Conservation (phyloP, 2,888 invertebrate species). For the Andrena bucephala region DNA sequence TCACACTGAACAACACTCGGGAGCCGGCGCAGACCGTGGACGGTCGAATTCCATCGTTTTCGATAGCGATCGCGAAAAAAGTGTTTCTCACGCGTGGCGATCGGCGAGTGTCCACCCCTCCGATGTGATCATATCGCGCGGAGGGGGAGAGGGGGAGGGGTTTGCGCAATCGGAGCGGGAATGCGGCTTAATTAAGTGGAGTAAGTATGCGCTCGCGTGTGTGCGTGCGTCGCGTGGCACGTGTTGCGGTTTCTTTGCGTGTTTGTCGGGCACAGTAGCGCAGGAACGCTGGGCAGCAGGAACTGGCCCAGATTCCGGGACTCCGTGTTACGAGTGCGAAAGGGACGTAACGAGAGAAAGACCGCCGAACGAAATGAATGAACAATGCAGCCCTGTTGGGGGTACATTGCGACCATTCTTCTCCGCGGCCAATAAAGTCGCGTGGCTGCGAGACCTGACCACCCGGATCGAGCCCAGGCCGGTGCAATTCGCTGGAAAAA, state of each 20-base stretch:
- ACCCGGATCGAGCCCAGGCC: neutral
- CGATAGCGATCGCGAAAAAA: constrained; percentile 47
- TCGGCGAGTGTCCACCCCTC: constrained; percentile 9
- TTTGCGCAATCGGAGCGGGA: constrained; percentile 49
- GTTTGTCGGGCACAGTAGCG: constrained; percentile 43
- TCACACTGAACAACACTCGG: neutral
- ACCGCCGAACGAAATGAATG: constrained; percentile 39
- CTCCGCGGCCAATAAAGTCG: constrained; percentile 1
- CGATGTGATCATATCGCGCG: constrained; percentile 26
- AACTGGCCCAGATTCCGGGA: constrained; percentile 75
- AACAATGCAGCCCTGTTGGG: constrained; percentile 25
- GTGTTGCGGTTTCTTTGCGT: constrained; percentile 56
- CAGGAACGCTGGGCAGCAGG: constrained; percentile 61
- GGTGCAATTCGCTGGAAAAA: neutral
- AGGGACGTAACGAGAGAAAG: neutral
- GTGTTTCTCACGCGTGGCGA: constrained; percentile 43
- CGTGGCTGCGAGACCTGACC: neutral
- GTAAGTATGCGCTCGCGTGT: constrained; percentile 4
- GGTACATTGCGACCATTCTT: constrained; percentile 17
- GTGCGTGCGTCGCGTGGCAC: constrained; percentile 50
- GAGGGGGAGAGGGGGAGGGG: neutral
- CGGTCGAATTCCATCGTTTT: constrained; percentile 30
- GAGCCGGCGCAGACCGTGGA: neutral
- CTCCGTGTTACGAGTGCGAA: constrained; percentile 12
- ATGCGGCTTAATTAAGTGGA: constrained; percentile 59